Evolutionary conservation across 2,888 invertebrate species (phyloP).

Genomic region (Meliscaeva auricollis): DNA sequence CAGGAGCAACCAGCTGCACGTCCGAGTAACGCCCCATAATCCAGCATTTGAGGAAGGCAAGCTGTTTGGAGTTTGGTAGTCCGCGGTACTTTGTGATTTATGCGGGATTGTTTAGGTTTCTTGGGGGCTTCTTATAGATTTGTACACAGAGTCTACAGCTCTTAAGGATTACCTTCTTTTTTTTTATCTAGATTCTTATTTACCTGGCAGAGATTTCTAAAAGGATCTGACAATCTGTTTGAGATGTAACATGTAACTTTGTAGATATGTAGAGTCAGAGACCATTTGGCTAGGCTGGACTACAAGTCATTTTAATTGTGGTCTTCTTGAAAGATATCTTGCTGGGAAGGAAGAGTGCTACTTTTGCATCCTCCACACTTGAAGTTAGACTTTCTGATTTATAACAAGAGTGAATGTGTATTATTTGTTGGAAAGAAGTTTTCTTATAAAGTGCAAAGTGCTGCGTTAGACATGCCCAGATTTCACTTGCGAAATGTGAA

Average conservation of each 20-base stretch:
- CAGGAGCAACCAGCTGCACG: slow-evolving; percentile 70
- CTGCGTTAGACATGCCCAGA: not conserved
- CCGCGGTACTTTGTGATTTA: slow-evolving; percentile 64
- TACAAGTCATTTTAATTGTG: slow-evolving; percentile 75
- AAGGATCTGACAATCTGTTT: slow-evolving; percentile 73
- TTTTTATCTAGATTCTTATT: slow-evolving; percentile 66
- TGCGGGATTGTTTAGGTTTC: slow-evolving; percentile 69
- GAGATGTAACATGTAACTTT: slow-evolving; percentile 56
- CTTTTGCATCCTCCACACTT: slow-evolving; percentile 25
- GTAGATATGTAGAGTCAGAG: slow-evolving; percentile 28
- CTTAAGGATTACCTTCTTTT: slow-evolving; percentile 55
- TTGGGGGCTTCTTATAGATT: slow-evolving; percentile 55
- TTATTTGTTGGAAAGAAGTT: slow-evolving; percentile 35
- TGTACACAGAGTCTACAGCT: slow-evolving; percentile 14
- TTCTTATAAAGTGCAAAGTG: not conserved
- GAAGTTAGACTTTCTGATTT: slow-evolving; percentile 45
- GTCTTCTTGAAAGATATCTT: slow-evolving; percentile 42
- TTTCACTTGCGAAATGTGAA: not conserved
- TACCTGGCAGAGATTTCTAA: slow-evolving; percentile 59
- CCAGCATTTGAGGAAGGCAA: slow-evolving; percentile 41
- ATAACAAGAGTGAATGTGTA: slow-evolving; percentile 54
- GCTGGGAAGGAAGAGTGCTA: slow-evolving; percentile 16
- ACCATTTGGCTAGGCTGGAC: slow-evolving; percentile 48
- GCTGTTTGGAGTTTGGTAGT: slow-evolving; percentile 16
- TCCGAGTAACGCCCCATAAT: slow-evolving; percentile 63